Evolutionary conservation across 2,888 invertebrate genomes (phyloP).

Genomic region (Drosophila kanekoi): DNA sequence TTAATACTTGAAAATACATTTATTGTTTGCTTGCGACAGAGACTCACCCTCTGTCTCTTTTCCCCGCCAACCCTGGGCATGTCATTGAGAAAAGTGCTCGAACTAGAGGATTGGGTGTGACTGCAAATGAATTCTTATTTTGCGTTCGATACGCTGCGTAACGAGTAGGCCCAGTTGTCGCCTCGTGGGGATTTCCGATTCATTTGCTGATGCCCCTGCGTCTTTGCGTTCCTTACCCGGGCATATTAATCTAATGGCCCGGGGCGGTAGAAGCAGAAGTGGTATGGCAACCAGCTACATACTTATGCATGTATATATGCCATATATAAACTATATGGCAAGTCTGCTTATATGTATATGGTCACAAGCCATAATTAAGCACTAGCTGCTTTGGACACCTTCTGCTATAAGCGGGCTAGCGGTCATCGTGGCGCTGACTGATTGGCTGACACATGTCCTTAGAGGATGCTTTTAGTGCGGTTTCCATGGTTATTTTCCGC

Average conservation of each 20-base stretch:
- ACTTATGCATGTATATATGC: neutral
- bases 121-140: slow-evolving; percentile 69
- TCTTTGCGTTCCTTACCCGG: neutral
- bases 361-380: slow-evolving; percentile 17
- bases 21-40: slow-evolving; percentile 65
- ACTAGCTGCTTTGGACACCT: slow-evolving; percentile 5
- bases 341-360: slow-evolving; percentile 29
- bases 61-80: slow-evolving; percentile 26
- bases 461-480: slow-evolving; percentile 12
- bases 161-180: slow-evolving; percentile 16
- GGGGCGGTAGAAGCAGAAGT: neutral
- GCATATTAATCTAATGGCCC: slow-evolving; percentile 2
- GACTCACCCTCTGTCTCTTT: slow-evolving; percentile 12
- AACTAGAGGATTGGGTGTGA: slow-evolving; percentile 50
- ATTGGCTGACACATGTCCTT: slow-evolving; percentile 31
- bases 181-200: slow-evolving; percentile 9
- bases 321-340: neutral
- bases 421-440: slow-evolving; percentile 16
- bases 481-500: slow-evolving; percentile 24
- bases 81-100: slow-evolving; percentile 30
- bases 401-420: neutral
- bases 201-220: slow-evolving; percentile 4
- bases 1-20: slow-evolving; percentile 79
- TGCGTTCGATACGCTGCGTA: slow-evolving; percentile 63
- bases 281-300: neutral